Percentiles rank a stretch among this genome's conserved stretches.
These are phyloP conservation scores for Coleophora flavipennella DNA, from an alignment of 2,888 invertebrate genomes.

Conservation along the genomic window DNA sequence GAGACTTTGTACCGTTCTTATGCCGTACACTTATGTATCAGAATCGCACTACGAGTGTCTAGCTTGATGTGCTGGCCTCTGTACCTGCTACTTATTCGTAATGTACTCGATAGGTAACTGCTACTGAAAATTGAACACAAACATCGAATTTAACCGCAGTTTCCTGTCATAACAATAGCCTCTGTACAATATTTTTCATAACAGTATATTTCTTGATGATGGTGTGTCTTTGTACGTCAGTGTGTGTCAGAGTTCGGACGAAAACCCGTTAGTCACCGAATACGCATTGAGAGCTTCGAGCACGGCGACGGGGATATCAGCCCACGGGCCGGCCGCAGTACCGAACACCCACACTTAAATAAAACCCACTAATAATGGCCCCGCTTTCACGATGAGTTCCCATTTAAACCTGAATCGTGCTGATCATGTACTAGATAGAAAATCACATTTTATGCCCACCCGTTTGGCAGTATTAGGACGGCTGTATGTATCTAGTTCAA, in stretches of 20 bases:
- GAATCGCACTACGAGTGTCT: too few relatives aligned
- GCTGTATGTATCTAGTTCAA: too few relatives aligned
- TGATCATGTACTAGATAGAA: too few relatives aligned
- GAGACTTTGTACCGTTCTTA: too few relatives aligned
- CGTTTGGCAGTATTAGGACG: too few relatives aligned
- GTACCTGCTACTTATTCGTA: too few relatives aligned
- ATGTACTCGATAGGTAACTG: background rate
- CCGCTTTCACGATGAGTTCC: slow-evolving; percentile 29
- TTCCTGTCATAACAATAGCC: slow-evolving; percentile 20
- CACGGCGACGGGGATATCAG: slow-evolving; percentile 14
- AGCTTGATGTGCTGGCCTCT: too few relatives aligned
- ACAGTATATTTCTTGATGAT: slow-evolving; percentile 10
- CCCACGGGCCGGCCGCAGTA: slow-evolving; percentile 21
- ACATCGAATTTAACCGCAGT: slow-evolving; percentile 11
- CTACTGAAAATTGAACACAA: too few relatives aligned
- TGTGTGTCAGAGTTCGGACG: slow-evolving; percentile 31
- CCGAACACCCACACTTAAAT: slow-evolving; percentile 29
- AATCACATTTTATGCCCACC: too few relatives aligned
- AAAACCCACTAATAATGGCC: slow-evolving; percentile 20
- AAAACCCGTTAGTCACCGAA: slow-evolving; percentile 43
- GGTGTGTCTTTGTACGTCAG: slow-evolving; percentile 10
- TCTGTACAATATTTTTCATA: slow-evolving; percentile 8
- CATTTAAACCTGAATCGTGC: background rate
- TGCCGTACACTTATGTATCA: too few relatives aligned
- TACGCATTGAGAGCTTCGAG: slow-evolving; percentile 11